Evolutionary conservation across 1,140 invertebrate species (phyloP), one percentile per base, ranked within the genome.

Genomic region (Pseudomyrmex sp.): DNA sequence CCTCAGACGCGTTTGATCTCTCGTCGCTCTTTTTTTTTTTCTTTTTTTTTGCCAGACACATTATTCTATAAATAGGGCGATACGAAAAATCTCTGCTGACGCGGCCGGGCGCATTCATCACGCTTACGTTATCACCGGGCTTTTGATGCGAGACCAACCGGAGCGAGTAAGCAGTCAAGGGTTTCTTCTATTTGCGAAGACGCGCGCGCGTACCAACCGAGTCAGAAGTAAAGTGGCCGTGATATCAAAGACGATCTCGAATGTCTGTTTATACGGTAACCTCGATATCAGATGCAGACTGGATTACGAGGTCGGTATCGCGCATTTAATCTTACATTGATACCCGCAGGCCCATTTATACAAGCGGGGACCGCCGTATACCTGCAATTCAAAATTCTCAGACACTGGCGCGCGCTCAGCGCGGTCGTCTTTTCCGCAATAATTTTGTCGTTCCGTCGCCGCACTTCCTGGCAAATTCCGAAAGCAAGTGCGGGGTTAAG

Each of bases 181-280:
- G 69, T 54, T 85, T 88, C 86, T 87, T 88, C 86, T 87, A 85
- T 88, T 88, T 82, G 83, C 62, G 56, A 62, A 62, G 86, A 54
- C 56, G 70, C 26, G 59, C 65, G 35, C 54, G 18, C 9, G 61
- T 35, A 35, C 35, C 35, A 0, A 35, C 35, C 44, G 48, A 73
- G 63, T 48, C 46, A 56, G 83, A 58, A 56, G 69, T 79, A 83
- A 89, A 89, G 84, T 85, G 73, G 77, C 87, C 79, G 69, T 79
- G 73, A 82, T 89, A 88, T 89, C 87, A 79, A 79, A 85, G 83
- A 62, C 73, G 79, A 89, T 89, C 87, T 83, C 84, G 73, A 83
- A 79, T 80, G 83, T 88, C 84, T 89, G 84, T 89, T 89, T 88
- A 88, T 89, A 89, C 74, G 83, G 84, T 85, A 89, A 89, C 83